Conservation (phyloP, 2,113 vertebrate genomes). For the Dromaius novaehollandiae region DNA sequence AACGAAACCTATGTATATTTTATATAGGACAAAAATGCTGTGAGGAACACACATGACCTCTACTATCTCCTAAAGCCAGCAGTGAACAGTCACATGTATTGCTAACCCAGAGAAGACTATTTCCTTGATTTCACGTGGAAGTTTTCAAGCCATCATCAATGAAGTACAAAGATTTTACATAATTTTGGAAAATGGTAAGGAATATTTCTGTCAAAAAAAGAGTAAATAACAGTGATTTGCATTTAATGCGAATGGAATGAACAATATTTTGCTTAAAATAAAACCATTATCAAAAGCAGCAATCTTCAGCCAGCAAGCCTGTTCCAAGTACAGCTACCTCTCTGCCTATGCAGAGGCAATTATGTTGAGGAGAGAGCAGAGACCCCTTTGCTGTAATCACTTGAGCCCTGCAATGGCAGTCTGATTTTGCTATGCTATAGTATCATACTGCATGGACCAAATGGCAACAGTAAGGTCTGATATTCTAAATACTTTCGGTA, state of each 20-base stretch:
- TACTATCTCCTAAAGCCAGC: rapidly evolving
- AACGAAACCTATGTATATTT: background rate
- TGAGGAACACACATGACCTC: background rate
- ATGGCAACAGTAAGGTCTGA: background rate
- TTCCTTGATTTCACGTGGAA: rapidly evolving
- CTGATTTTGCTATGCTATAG: background rate
- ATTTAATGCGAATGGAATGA: background rate
- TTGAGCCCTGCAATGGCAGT: background rate
- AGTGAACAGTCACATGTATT: background rate
- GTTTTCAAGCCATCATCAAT: background rate
- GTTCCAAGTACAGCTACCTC: background rate
- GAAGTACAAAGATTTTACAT: background rate
- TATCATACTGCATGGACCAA: background rate
- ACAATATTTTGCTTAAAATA: background rate
- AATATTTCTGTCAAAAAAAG: background rate
- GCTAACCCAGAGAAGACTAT: background rate
- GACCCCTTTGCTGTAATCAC: background rate
- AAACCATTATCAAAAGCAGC: background rate
- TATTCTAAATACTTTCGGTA: background rate
- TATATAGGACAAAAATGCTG: background rate
- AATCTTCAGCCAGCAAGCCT: background rate
- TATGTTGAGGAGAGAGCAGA: background rate
- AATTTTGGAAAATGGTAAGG: background rate
- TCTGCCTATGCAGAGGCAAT: background rate
- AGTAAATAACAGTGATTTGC: background rate